Evolutionary conservation across 2,888 invertebrate genomes (phyloP).

Genomic region (Polia nebulosa): DNA sequence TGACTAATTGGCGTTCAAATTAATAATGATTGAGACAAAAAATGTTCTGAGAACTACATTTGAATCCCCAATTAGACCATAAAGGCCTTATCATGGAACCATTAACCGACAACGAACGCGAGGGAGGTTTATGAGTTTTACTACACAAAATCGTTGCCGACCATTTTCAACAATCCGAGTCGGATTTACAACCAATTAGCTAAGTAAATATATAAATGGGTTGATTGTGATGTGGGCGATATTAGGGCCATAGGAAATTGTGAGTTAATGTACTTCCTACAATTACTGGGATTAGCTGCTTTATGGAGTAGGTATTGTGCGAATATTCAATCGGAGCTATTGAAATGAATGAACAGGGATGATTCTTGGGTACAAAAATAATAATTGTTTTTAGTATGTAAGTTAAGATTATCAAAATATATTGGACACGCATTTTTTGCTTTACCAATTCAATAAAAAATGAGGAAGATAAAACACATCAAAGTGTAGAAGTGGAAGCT

Average conservation of each 20-base stretch:
- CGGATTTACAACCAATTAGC: conserved; percentile 89
- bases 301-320: not conserved
- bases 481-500: too few species aligned
- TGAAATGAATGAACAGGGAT: not conserved
- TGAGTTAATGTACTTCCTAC: conserved; percentile 33
- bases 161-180: conserved; percentile 86
- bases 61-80: conserved; percentile 86
- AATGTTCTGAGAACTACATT: conserved; percentile 76
- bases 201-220: conserved; percentile 82
- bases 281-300: not conserved
- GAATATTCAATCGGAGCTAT: not conserved
- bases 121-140: conserved; percentile 90
- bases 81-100: conserved; percentile 87
- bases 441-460: too few species aligned
- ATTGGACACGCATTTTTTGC: too few species aligned
- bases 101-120: conserved; percentile 86
- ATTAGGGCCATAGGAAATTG: conserved; percentile 72
- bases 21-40: conserved; percentile 85
- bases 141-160: conserved; percentile 88
- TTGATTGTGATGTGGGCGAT: conserved; percentile 75
- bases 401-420: too few species aligned
- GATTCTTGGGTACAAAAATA: too few species aligned
- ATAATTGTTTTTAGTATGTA: too few species aligned
- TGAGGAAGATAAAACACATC: too few species aligned
- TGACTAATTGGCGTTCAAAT: conserved; percentile 86